Evolutionary conservation across 2,888 invertebrate genomes (phyloP).

Genomic region (Drosophila greeni): DNA sequence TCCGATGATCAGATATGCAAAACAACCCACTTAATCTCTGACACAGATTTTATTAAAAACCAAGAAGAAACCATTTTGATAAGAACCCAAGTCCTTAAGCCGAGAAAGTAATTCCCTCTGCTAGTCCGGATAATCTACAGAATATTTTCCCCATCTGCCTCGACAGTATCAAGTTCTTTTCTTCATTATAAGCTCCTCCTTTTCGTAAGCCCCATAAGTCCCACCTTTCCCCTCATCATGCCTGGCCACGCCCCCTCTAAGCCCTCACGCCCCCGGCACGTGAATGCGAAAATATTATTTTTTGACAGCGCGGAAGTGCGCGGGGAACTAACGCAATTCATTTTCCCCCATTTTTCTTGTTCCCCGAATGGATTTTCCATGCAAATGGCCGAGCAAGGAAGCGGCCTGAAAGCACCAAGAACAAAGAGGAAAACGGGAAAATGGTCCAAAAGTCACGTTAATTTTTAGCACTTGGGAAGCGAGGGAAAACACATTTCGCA

Average conservation of each 20-base stretch:
- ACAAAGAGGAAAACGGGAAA: constrained; percentile 7
- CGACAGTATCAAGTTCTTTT: constrained; percentile 11
- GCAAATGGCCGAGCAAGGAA: constrained; percentile 45
- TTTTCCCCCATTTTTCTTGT: constrained; percentile 35
- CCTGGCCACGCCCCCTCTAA: not conserved
- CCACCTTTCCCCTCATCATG: constrained; percentile 7
- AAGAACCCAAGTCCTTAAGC: not conserved
- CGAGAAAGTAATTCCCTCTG: not conserved
- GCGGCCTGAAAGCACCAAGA: constrained; percentile 11
- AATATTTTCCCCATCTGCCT: not conserved
- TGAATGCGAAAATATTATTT: constrained; percentile 27
- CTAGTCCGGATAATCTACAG: not conserved
- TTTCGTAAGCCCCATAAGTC: constrained; percentile 10
- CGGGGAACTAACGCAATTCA: constrained; percentile 36
- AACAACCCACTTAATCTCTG: no score
- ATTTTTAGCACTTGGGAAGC: constrained; percentile 57
- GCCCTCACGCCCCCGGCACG: constrained; percentile 17
- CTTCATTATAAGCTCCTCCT: constrained; percentile 14
- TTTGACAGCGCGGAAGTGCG: constrained; percentile 34
- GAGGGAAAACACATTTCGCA: constrained; percentile 50
- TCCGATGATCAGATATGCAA: no score
- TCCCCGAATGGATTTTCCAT: constrained; percentile 51
- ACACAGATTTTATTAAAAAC: not conserved
- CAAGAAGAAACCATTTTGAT: not conserved
- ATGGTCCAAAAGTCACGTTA: constrained; percentile 46